phyloP scores from a whole-genome alignment of 2,113 vertebrate species.

The Hoplias malabaricus region DNA sequence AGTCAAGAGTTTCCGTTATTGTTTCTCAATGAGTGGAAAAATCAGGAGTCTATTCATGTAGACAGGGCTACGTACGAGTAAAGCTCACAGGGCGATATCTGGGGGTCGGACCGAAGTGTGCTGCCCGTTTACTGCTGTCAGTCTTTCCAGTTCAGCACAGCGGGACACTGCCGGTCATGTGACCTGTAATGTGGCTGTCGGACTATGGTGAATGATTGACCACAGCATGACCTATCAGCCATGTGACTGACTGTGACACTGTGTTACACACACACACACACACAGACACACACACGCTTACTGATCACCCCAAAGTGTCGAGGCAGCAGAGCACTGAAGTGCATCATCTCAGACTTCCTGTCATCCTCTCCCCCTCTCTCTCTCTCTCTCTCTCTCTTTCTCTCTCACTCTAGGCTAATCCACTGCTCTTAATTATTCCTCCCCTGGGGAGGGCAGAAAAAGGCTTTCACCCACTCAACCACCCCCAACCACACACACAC shows the following conservation, averaged over 20 bases:
- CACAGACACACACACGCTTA: not conserved
- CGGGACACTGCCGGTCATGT: not conserved
- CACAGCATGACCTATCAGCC: not conserved
- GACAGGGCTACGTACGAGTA: not conserved
- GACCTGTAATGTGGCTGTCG: not conserved
- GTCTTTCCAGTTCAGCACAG: not conserved
- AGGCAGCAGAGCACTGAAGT: slow-evolving; percentile 21
- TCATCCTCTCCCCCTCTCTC: slow-evolving; percentile 48
- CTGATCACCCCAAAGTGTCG: not conserved
- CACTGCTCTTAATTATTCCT: slow-evolving; percentile 46
- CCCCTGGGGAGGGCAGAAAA: slow-evolving; percentile 38
- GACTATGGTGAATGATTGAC: slow-evolving; percentile 7
- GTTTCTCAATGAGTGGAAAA: not conserved
- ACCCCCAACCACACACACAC: not conserved
- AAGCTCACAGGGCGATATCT: not conserved
- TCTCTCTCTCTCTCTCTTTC: slow-evolving; percentile 8
- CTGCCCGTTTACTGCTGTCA: not conserved
- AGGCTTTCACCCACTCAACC: slow-evolving; percentile 27
- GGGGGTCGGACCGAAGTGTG: not conserved
- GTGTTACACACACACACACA: slow-evolving; percentile 14
- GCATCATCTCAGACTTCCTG: slow-evolving; percentile 28
- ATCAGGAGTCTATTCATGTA: not conserved
- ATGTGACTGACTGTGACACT: not conserved
- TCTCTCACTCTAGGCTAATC: slow-evolving; percentile 46
- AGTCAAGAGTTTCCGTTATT: not conserved